phyloP scores from a whole-genome alignment of 2,797 vertebrate genomes.

The Ctenopoma kingsleyae region DNA sequence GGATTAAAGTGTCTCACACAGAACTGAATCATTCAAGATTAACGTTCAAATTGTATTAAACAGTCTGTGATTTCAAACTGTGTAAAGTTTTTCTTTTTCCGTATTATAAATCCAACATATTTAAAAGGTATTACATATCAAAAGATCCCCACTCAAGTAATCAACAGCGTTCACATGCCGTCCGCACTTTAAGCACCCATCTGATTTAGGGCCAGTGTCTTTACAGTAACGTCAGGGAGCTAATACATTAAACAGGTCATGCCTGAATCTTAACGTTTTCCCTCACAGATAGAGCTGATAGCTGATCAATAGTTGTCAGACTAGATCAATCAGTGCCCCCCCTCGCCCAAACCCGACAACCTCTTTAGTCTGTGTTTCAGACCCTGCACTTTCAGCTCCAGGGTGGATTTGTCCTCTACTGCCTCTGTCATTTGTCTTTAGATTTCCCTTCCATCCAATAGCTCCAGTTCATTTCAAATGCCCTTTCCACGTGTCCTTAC shows the following conservation, averaged over 20 bases:
- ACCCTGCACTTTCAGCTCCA: conserved; percentile 59
- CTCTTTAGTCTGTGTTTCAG: conserved; percentile 51
- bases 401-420: conserved; percentile 71
- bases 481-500: conserved; percentile 63
- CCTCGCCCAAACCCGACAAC: conserved; percentile 25
- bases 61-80: not conserved
- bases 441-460: conserved; percentile 70
- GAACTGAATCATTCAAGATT: not conserved
- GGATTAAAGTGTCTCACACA: not conserved
- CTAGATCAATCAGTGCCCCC: conserved; percentile 76
- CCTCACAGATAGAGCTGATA: conserved; percentile 79
- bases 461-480: conserved; percentile 54
- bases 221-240: conserved; percentile 53
- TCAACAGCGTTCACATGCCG: not conserved
- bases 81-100: not conserved
- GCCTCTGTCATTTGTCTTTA: conserved; percentile 76
- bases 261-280: conserved; percentile 65
- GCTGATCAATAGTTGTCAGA: conserved; percentile 83
- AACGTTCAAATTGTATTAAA: not conserved
- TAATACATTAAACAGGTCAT: conserved; percentile 74
- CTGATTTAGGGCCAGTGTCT: conserved; percentile 55
- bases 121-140: not conserved
- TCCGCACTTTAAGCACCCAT: conserved; percentile 12
- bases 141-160: not conserved
- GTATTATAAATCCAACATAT: conserved; percentile 4